Conservation (phyloP, 2,888 invertebrate genomes). For the Seira sanloemensis region DNA sequence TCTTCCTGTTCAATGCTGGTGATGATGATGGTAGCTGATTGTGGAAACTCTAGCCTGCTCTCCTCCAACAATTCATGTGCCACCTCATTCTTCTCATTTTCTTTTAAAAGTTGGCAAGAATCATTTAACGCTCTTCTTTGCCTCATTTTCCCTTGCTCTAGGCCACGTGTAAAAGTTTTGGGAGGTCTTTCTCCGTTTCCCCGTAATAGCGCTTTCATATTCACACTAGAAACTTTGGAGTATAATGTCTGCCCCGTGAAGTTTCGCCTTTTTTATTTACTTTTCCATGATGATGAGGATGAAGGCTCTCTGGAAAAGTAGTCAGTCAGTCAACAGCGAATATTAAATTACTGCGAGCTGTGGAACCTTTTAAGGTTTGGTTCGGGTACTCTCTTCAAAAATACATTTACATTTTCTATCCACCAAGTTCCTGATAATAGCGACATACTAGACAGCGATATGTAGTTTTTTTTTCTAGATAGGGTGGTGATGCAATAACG, state of each 20-base stretch:
- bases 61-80: neutral
- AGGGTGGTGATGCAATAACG: conserved; percentile 54
- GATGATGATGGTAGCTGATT: neutral
- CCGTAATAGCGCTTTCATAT: conserved; percentile 55
- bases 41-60: neutral
- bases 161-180: conserved; percentile 54
- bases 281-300: conserved; percentile 5
- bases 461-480: neutral
- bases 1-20: neutral
- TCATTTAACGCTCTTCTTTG: conserved; percentile 36
- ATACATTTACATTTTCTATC: neutral
- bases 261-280: neutral
- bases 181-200: conserved; percentile 7
- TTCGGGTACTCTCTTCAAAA: neutral
- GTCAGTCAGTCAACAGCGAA: conserved; percentile 10
- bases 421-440: neutral
- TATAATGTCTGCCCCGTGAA: no score
- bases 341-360: conserved; percentile 12
- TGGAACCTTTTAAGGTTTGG: neutral
- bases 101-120: conserved; percentile 19
- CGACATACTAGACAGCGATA: neutral
- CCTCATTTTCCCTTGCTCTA: conserved; percentile 34
- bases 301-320: conserved; percentile 10
- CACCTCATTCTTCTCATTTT: conserved; percentile 3
- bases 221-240: no score